A percentile compares a stretch with the other conserved stretches of the same genome.
phyloP scores from a whole-genome alignment of 2,888 invertebrate species.

The Limnephilus rhombicus region DNA sequence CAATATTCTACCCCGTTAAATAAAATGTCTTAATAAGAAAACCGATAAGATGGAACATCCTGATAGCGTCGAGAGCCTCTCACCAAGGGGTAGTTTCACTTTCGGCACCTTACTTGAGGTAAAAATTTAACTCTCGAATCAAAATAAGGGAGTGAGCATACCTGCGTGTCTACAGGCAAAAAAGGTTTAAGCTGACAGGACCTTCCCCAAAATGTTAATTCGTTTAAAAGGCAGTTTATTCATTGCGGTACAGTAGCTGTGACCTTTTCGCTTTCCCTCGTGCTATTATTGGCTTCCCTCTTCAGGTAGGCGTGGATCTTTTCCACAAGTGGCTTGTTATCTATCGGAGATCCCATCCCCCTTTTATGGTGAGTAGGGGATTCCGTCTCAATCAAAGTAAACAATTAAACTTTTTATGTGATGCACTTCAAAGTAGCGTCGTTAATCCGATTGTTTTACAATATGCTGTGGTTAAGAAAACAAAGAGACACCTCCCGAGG shows the following conservation, averaged over 20 bases:
- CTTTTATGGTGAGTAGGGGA: background rate
- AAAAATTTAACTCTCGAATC: background rate
- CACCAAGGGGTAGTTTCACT: slow-evolving; percentile 18
- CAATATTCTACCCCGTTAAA: slow-evolving; percentile 59
- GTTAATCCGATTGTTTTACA: background rate
- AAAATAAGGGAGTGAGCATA: background rate
- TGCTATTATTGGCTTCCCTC: background rate
- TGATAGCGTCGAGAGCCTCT: slow-evolving; percentile 55
- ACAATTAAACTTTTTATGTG: background rate
- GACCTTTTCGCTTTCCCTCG: background rate
- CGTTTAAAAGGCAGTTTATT: background rate
- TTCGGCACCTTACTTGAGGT: background rate
- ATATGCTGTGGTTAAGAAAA: background rate
- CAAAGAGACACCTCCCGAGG: background rate
- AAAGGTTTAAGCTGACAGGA: background rate
- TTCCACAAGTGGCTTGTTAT: slow-evolving; percentile 13
- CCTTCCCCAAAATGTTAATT: background rate
- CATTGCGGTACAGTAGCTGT: background rate
- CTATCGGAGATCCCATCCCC: background rate
- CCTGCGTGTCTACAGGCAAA: background rate
- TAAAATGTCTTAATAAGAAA: slow-evolving; percentile 63
- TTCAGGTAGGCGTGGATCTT: background rate
- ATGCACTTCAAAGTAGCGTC: background rate
- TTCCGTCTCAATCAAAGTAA: background rate
- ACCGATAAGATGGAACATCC: slow-evolving; percentile 50